phyloP scores from a whole-genome alignment of 2,113 vertebrate species.

The Rallus limicola region DNA sequence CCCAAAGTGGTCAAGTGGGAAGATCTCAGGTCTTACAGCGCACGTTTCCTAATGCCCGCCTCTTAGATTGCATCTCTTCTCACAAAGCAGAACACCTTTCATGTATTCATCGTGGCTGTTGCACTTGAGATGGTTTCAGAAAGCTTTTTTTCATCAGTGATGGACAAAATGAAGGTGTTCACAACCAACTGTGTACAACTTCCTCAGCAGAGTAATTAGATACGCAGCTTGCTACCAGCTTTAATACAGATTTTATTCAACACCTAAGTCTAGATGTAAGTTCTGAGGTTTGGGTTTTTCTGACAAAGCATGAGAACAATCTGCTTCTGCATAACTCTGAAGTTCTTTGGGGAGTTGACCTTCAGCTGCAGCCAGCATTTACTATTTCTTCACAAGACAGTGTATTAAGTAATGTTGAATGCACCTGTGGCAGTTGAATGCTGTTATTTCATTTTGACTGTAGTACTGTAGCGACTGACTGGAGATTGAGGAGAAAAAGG shows the following conservation, averaged over 20 bases:
- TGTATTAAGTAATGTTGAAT: constrained; percentile 47
- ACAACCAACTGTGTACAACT: background rate
- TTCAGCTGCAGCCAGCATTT: constrained; percentile 52
- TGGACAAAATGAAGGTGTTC: background rate
- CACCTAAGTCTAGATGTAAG: background rate
- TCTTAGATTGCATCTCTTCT: background rate
- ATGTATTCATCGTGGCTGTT: fast-evolving
- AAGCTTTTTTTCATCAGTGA: background rate
- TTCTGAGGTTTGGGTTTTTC: background rate
- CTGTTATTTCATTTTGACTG: constrained; percentile 53
- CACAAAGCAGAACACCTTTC: background rate
- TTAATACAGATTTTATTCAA: background rate
- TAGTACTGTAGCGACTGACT: constrained; percentile 57
- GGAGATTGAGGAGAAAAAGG: constrained; percentile 70
- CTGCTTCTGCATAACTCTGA: background rate
- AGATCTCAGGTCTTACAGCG: background rate
- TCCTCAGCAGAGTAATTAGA: background rate
- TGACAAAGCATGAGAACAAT: background rate
- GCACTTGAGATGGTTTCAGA: background rate
- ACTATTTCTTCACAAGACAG: background rate
- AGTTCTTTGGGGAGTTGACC: constrained; percentile 29
- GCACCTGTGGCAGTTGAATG: constrained; percentile 66
- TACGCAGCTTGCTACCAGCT: background rate
- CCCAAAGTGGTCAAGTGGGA: background rate
- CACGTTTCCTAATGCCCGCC: background rate